Conservation (phyloP, 2,797 vertebrate genomes). For the Oreochromis mossambicus region DNA sequence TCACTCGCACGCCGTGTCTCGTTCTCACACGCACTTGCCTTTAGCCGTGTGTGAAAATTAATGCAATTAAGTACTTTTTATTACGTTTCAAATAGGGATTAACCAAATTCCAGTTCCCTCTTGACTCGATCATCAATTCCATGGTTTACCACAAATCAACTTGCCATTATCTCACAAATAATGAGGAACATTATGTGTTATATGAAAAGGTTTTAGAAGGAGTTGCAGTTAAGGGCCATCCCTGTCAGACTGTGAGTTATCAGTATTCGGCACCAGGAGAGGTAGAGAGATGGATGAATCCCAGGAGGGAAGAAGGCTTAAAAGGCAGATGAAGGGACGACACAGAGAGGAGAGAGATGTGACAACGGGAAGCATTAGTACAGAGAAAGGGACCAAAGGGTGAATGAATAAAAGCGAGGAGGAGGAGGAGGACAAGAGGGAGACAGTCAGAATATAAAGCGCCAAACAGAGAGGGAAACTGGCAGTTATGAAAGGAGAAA, state of each 20-base stretch:
- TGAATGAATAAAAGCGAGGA: conserved; percentile 38
- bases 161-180: background rate
- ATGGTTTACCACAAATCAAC: background rate
- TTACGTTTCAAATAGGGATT: background rate
- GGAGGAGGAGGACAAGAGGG: background rate
- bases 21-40: background rate
- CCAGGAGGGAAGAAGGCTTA: conserved; percentile 18
- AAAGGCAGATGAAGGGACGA: conserved; percentile 31
- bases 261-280: conserved; percentile 17
- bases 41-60: background rate
- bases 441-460: background rate
- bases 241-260: conserved; percentile 19
- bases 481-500: conserved; percentile 37
- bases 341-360: conserved; percentile 19
- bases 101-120: background rate
- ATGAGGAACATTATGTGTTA: background rate
- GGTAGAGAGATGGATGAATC: conserved; percentile 10
- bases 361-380: conserved; percentile 16
- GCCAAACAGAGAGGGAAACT: conserved; percentile 13
- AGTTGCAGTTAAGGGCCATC: background rate
- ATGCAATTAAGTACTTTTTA: background rate
- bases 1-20: background rate
- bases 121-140: background rate
- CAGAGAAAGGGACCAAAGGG: conserved; percentile 7
- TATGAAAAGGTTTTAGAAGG: background rate